Percentiles rank a stretch among this genome's conserved stretches.
phyloP scores from a whole-genome alignment of 2,113 vertebrate species.

The Campylomormyrus tamandua region DNA sequence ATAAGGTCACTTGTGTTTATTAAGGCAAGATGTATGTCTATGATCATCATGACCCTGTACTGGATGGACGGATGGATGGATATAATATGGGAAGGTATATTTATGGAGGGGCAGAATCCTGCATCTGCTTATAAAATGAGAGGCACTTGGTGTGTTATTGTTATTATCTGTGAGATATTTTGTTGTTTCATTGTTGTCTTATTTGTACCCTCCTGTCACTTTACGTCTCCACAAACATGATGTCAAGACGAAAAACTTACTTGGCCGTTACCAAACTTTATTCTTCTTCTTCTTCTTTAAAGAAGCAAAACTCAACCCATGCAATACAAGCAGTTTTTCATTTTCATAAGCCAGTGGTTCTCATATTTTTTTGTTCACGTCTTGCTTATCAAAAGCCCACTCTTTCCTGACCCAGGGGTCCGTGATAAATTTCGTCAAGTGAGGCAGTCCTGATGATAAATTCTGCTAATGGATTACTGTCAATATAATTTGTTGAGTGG shows the following conservation, averaged over 20 bases:
- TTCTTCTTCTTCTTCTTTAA: neutral
- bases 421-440: neutral
- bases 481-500: neutral
- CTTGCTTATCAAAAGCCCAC: neutral
- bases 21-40: constrained; percentile 38
- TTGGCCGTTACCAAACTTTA: neutral
- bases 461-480: neutral
- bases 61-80: neutral
- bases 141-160: neutral
- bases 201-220: neutral
- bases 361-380: neutral
- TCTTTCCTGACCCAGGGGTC: neutral
- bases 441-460: neutral
- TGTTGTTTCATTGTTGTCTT: neutral
- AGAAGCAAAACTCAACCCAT: neutral
- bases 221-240: neutral
- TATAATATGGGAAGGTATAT: neutral
- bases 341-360: neutral
- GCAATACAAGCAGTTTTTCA: neutral
- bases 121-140: constrained; percentile 22
- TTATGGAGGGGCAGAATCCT: neutral
- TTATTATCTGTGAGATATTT: neutral
- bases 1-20: constrained; percentile 66
- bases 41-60: neutral
- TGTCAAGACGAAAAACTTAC: neutral